These are phyloP conservation scores for Lymantria monacha DNA, from an alignment of 2,888 invertebrate species.

Conservation along the genomic window DNA sequence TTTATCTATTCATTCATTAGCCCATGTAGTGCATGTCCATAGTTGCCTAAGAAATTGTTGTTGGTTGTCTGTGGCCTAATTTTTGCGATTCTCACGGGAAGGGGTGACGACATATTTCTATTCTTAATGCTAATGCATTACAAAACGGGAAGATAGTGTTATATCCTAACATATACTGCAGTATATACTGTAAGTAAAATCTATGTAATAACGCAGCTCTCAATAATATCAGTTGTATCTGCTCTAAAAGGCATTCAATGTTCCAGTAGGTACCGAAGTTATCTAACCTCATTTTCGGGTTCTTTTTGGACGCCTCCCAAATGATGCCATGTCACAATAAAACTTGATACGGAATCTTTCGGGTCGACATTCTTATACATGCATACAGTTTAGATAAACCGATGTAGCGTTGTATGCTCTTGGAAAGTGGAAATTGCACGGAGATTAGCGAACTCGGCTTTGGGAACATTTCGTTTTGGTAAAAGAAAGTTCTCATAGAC, in stretches of 20 bases:
- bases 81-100: too few species aligned
- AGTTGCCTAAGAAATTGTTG: too few species aligned
- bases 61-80: too few species aligned
- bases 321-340: background rate
- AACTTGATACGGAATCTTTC: background rate
- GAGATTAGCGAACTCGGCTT: background rate
- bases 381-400: background rate
- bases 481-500: background rate
- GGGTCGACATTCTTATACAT: background rate
- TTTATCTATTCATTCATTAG: too few species aligned
- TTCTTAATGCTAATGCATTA: too few species aligned
- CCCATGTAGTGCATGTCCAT: too few species aligned
- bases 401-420: background rate
- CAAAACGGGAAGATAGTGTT: too few species aligned
- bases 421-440: background rate
- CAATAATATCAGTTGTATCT: constrained; percentile 4
- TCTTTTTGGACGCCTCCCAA: constrained; percentile 23
- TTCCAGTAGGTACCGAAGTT: constrained; percentile 7
- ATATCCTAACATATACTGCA: too few species aligned
- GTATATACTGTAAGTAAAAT: background rate
- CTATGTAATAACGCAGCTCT: background rate
- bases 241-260: constrained; percentile 5
- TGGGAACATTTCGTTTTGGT: background rate
- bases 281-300: constrained; percentile 13
- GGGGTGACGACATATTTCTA: too few species aligned